A percentile compares a stretch with the other conserved stretches of the same genome.
phyloP scores from a whole-genome alignment of 2,113 vertebrate genomes.

The Sisor rabdophorus region DNA sequence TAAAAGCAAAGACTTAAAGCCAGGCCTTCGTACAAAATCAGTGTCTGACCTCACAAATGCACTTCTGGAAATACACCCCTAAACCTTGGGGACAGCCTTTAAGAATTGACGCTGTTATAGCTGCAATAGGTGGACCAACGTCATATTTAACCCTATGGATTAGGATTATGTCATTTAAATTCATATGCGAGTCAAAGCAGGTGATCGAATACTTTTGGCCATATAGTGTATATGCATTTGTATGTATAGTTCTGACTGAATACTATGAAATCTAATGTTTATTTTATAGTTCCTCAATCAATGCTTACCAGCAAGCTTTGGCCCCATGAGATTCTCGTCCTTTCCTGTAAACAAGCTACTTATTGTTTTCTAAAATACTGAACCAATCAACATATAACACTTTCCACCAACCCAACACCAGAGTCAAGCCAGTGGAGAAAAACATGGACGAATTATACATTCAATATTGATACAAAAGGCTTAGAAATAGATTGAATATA shows the following conservation, averaged over 20 bases:
- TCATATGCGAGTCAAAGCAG: too few relatives aligned
- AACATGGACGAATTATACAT: slow-evolving; percentile 40
- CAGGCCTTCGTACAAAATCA: too few relatives aligned
- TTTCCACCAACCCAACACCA: slow-evolving; percentile 39
- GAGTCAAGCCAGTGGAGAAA: slow-evolving; percentile 50
- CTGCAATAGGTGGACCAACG: too few relatives aligned
- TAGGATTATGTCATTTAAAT: too few relatives aligned
- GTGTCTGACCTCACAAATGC: too few relatives aligned
- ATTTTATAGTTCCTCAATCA: slow-evolving; percentile 13
- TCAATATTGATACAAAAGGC: neutral
- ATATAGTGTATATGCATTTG: neutral
- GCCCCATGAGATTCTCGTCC: slow-evolving; percentile 60
- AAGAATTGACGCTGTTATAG: too few relatives aligned
- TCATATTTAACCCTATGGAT: too few relatives aligned
- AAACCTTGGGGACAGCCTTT: too few relatives aligned
- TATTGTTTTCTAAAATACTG: slow-evolving; percentile 50
- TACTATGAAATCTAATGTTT: neutral
- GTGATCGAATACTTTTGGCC: too few relatives aligned
- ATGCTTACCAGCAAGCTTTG: slow-evolving; percentile 70
- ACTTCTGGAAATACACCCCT: too few relatives aligned
- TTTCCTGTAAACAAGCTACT: slow-evolving; percentile 65
- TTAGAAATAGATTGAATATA: neutral
- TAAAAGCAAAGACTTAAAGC: too few relatives aligned
- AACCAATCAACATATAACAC: slow-evolving; percentile 42
- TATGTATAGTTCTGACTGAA: neutral